Evolutionary conservation across 2,797 vertebrate genomes (phyloP), one percentile per base, ranked within the genome.

Genomic region (Balearica regulorum): DNA sequence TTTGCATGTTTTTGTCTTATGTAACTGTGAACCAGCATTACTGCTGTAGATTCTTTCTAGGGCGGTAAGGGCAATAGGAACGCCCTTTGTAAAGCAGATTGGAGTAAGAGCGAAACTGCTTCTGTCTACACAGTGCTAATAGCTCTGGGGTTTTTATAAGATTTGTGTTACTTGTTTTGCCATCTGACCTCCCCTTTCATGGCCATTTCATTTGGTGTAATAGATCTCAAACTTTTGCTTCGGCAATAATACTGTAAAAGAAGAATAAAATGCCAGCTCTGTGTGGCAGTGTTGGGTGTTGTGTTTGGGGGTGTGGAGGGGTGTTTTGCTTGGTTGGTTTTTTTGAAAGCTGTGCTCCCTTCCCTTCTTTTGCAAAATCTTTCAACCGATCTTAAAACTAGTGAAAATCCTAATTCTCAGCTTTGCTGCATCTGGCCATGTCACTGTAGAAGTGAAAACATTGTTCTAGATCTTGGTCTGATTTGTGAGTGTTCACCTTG

Each of bases 401-500:
- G 11, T 83, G 28, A 77, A 87, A 77, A 64, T 73, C 29, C 6
- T 24, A 16, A 17, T 85, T 85, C 53, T 64, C 13, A 16, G 22
- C 13, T 83, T 95, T 86, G 25, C 31, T 92, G 13, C 21, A 7
- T 87, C 53, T 68, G 57, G 51, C 25, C 19, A 3, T 72, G n/a
- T 76, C 43, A 41, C 29, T 37, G 46, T 43, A 71, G 57, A 76
- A 65, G 31, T 51, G 54, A 84, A 89, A 93, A 65, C 1, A 0
- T 26, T 51, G 15, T 84, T 93, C 54, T 29, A 55, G 44, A 60
- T 73, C 49, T 49, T 84, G 25, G 6, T 78, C 51, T 79, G 78
- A 79, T 91, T 87, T 39, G 53, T 80, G n/a, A 87, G 46, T 11
- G 3, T 83, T 92, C 53, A 87, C 44, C 51, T 64, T 85, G 75